These are phyloP conservation scores for Brachyptera putata DNA, from an alignment of 2,888 invertebrate genomes.

Conservation along the genomic window DNA sequence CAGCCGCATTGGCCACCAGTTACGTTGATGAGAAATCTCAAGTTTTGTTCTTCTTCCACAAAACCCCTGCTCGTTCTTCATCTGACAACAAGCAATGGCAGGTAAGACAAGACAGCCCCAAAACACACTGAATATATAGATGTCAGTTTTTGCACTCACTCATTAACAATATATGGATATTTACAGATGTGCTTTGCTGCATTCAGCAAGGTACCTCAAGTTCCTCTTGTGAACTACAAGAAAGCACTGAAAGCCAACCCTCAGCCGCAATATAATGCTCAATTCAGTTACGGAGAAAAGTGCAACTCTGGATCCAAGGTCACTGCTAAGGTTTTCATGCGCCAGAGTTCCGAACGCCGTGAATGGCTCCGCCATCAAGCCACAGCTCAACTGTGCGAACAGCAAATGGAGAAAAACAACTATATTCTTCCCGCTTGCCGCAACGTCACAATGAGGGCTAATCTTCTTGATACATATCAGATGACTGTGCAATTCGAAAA, in stretches of 20 bases:
- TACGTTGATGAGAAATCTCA: conserved; percentile 54
- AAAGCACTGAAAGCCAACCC: conserved; percentile 53
- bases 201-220: conserved; percentile 48
- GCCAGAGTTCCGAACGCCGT: conserved; percentile 49
- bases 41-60: conserved; percentile 41
- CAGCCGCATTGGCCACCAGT: conserved; percentile 54
- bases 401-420: conserved; percentile 53
- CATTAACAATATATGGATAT: background rate
- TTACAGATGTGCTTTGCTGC: conserved; percentile 51
- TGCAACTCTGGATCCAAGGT: conserved; percentile 43
- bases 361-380: conserved; percentile 49
- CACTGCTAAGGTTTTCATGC: conserved; percentile 39
- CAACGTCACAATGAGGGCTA: conserved; percentile 52
- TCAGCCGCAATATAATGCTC: conserved; percentile 45
- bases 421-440: conserved; percentile 55
- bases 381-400: conserved; percentile 48
- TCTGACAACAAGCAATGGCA: conserved; percentile 1
- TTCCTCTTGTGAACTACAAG: conserved; percentile 51
- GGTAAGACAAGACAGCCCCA: no score
- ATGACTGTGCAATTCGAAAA: conserved; percentile 52
- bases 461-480: conserved; percentile 51
- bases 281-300: conserved; percentile 51
- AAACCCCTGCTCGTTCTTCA: conserved; percentile 3
- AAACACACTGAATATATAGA: no score
- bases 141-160: background rate